A percentile compares a stretch with the other conserved stretches of the same genome.
These are phyloP conservation scores for Polydrusus pterygomalis DNA, from an alignment of 2,888 invertebrate species.

Conservation along the genomic window DNA sequence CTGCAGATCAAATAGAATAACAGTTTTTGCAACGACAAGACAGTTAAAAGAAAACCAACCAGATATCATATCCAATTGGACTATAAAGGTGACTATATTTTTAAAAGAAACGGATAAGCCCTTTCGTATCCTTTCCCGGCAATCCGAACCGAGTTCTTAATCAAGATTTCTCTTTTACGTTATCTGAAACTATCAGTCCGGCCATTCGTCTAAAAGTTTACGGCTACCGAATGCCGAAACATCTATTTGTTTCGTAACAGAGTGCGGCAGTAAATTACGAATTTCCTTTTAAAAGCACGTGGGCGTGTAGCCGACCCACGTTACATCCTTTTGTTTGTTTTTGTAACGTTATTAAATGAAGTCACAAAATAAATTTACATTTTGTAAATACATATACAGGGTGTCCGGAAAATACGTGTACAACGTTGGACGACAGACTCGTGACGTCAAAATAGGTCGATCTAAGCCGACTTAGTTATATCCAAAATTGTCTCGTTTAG, in stretches of 20 bases:
- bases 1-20: too few relatives aligned
- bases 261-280: constrained; percentile 6
- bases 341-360: too few relatives aligned
- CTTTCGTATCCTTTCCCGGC: background rate
- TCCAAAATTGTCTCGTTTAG: too few relatives aligned
- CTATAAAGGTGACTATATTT: constrained; percentile 9
- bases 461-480: too few relatives aligned
- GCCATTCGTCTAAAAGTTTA: constrained; percentile 17
- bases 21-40: background rate
- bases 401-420: too few relatives aligned
- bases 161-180: constrained; percentile 16
- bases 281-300: background rate
- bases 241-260: constrained; percentile 11
- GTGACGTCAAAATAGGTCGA: too few relatives aligned
- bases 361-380: too few relatives aligned
- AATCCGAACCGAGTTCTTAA: constrained; percentile 6
- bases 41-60: background rate
- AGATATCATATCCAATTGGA: background rate
- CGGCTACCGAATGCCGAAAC: constrained; percentile 1
- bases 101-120: constrained; percentile 9
- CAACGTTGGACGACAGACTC: too few relatives aligned
- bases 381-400: too few relatives aligned
- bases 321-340: background rate
- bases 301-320: background rate
- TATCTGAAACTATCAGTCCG: constrained; percentile 5